These are phyloP conservation scores for Aleadryas rufinucha DNA, from an alignment of 2,113 vertebrate species.

Conservation along the genomic window DNA sequence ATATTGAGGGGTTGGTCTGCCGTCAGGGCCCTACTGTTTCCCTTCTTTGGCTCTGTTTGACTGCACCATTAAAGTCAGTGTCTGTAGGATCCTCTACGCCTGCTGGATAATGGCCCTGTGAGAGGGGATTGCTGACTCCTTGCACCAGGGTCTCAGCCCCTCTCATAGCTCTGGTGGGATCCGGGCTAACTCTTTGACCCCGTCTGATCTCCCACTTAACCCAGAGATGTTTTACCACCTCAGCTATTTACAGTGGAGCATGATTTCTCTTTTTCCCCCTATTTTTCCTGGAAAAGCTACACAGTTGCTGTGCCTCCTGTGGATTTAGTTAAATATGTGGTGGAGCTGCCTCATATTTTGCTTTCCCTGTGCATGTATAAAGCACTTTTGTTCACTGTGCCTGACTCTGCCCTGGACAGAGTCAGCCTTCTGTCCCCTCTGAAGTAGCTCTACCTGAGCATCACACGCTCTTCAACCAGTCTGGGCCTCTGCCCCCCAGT, in stretches of 20 bases:
- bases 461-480: fast-evolving
- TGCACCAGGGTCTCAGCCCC: neutral
- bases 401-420: neutral
- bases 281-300: neutral
- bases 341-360: neutral
- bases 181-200: neutral
- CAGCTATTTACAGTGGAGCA: neutral
- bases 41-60: neutral
- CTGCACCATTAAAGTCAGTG: neutral
- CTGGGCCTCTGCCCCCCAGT: neutral
- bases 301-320: neutral
- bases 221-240: neutral
- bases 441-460: neutral
- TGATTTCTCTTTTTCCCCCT: neutral
- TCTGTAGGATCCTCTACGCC: neutral
- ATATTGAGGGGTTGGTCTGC: neutral
- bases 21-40: neutral
- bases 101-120: neutral
- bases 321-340: neutral
- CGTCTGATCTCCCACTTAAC: neutral
- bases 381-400: neutral
- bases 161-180: neutral
- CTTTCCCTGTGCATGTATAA: neutral
- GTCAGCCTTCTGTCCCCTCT: neutral
- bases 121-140: neutral